phyloP scores from a whole-genome alignment of 2,888 invertebrate genomes.

The Leucoptera coffeella region DNA sequence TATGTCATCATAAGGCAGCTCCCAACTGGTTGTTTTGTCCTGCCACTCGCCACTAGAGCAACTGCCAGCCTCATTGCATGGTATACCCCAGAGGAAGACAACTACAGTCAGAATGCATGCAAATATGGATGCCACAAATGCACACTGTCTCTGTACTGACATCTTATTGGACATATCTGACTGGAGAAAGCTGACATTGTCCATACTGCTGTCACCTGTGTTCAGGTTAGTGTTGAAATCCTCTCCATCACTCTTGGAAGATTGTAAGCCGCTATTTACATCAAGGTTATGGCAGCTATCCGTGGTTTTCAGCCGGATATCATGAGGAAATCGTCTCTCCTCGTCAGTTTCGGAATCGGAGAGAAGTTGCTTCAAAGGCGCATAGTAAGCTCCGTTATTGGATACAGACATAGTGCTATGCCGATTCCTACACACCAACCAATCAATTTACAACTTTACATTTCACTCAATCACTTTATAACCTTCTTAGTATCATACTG shows the following conservation, averaged over 20 bases:
- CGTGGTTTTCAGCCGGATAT: conserved; percentile 18
- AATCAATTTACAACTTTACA: too few relatives aligned
- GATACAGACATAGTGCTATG: too few relatives aligned
- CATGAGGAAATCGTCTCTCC: conserved; percentile 24
- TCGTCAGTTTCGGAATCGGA: conserved; percentile 76
- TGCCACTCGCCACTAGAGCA: conserved; percentile 54
- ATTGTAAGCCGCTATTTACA: conserved; percentile 36
- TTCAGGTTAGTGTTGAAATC: conserved; percentile 39
- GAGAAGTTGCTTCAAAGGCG: conserved; percentile 70
- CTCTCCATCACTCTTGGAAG: conserved; percentile 39
- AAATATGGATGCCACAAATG: conserved; percentile 64
- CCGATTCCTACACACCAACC: too few relatives aligned
- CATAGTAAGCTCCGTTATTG: conserved; percentile 56
- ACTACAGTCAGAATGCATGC: conserved; percentile 65
- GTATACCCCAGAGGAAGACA: conserved; percentile 69
- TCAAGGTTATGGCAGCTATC: conserved; percentile 38
- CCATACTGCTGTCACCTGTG: conserved; percentile 41
- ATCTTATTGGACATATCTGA: conserved; percentile 50
- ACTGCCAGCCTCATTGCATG: conserved; percentile 64
- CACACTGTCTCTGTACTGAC: conserved; percentile 62
- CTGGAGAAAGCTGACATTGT: conserved; percentile 41
- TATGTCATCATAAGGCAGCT: conserved; percentile 60
- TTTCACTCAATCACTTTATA: too few relatives aligned
- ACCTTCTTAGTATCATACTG: too few relatives aligned
- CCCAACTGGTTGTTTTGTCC: conserved; percentile 61